Evolutionary conservation across 2,888 invertebrate genomes (phyloP).

Genomic region (Miltochrista miniata): DNA sequence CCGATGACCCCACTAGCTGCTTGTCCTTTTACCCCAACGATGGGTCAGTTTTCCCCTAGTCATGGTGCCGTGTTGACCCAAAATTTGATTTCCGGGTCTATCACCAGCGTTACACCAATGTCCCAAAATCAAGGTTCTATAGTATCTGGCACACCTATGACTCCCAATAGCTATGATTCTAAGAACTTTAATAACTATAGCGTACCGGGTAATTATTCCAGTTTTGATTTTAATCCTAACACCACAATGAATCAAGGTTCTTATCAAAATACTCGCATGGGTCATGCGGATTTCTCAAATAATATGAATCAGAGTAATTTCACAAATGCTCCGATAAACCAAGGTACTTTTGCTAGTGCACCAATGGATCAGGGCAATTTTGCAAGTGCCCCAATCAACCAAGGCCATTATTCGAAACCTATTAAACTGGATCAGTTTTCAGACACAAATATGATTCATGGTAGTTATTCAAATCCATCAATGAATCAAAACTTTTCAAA

Average conservation of each 20-base stretch:
- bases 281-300: slow-evolving; percentile 4
- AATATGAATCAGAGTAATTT: slow-evolving; percentile 19
- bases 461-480: slow-evolving; percentile 1
- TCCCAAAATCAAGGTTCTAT: slow-evolving; percentile 42
- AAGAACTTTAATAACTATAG: slow-evolving; percentile 12
- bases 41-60: slow-evolving; percentile 35
- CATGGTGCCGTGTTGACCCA: slow-evolving; percentile 36
- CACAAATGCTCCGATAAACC: slow-evolving; percentile 2
- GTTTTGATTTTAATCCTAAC: slow-evolving; percentile 37
- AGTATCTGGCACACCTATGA: slow-evolving; percentile 41
- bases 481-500: slow-evolving; percentile 15
- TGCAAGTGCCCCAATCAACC: slow-evolving; percentile 16
- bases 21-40: slow-evolving; percentile 37
- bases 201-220: slow-evolving; percentile 6
- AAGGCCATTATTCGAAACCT: slow-evolving; percentile 18
- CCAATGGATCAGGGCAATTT: slow-evolving; percentile 8
- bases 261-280: slow-evolving; percentile 10
- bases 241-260: slow-evolving; percentile 13
- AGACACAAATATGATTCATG: neutral
- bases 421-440: slow-evolving; percentile 6
- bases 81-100: slow-evolving; percentile 38
- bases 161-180: slow-evolving; percentile 15
- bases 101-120: slow-evolving; percentile 38
- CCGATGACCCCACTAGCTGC: slow-evolving; percentile 31
- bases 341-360: slow-evolving; percentile 1